Conservation (phyloP, 2,888 invertebrate genomes). For the Hoplodrina ambigua region DNA sequence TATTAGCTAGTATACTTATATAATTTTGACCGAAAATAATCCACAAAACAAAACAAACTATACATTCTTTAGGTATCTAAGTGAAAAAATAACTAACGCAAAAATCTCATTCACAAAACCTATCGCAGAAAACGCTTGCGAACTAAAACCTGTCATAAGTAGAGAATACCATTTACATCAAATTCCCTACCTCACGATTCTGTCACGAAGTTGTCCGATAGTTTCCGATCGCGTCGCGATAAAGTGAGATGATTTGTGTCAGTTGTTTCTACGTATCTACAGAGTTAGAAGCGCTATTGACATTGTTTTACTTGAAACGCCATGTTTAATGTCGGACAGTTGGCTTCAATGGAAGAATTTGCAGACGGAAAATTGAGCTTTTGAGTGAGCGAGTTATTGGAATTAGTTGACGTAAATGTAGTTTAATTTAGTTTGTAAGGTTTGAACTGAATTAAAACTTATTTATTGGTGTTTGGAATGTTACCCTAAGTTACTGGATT, state of each 20-base stretch:
- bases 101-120: constrained; percentile 7
- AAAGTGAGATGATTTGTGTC: constrained; percentile 46
- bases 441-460: neutral
- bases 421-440: neutral
- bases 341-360: neutral
- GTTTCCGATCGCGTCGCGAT: constrained; percentile 50
- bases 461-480: neutral
- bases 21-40: neutral
- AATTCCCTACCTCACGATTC: constrained; percentile 33
- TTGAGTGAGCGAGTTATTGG: neutral
- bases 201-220: constrained; percentile 48
- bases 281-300: constrained; percentile 32
- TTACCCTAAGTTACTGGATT: no score
- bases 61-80: neutral
- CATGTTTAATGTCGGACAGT: constrained; percentile 7
- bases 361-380: neutral
- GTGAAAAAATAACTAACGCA: neutral
- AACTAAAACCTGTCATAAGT: constrained; percentile 21
- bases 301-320: constrained; percentile 25
- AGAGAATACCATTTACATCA: constrained; percentile 44
- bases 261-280: constrained; percentile 46
- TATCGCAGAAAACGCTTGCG: neutral
- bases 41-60: neutral
- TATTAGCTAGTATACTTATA: no score
- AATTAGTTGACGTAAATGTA: neutral